Base-by-base conservation (phyloP, 2,113 vertebrate species). In the Garra rufa region DNA sequence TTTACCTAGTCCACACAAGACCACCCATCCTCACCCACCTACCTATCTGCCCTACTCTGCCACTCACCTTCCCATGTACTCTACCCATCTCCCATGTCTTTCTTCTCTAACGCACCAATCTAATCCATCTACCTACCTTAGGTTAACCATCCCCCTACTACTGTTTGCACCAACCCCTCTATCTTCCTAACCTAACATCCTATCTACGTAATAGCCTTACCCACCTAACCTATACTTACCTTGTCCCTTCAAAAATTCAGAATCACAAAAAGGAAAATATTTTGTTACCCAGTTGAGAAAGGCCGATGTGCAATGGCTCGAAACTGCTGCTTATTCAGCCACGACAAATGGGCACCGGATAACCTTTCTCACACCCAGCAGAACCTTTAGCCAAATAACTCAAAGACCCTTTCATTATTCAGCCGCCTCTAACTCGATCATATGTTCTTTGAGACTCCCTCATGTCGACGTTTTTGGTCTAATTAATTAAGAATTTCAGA, bases 401-500 rank as follows among this genome's bases (percentile, higher is more conserved):
- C 14, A 11, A 48, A 28, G 34, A 6, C 7, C 38, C 2, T 19
- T 19, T 26, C 21, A 77, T 41, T 52, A 26, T 71, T 65, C 17
- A 63, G 24, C 43, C 24, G 46, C 73, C 52, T 43, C 24, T 73
- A n/a, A 3, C 28, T 34, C 6, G 3, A 63, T 61, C 38, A 81
- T 74, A 59, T 11, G 3, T 43, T 77, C 44, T 78, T 24, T 63
- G 52, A 44, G 63, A 59, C 69, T 69, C 79, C 24, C 71, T 38
- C 71, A 44, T 67, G 74, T 43, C 65, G 19, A 81, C 80, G 61
- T 75, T 44, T 59, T 84, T 61, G 43, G 34, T 85, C 80, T 59
- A 52, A 73, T 77, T 83, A 83, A 88, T 81, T 83, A 83, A 73
- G 13, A 81, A 73, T 69, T 75, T 73, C 26, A 70, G 24, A 81